A percentile compares a stretch with the other conserved stretches of the same genome.
Evolutionary conservation across 2,113 vertebrate species (phyloP).

Genomic region (Eretmochelys imbricata): DNA sequence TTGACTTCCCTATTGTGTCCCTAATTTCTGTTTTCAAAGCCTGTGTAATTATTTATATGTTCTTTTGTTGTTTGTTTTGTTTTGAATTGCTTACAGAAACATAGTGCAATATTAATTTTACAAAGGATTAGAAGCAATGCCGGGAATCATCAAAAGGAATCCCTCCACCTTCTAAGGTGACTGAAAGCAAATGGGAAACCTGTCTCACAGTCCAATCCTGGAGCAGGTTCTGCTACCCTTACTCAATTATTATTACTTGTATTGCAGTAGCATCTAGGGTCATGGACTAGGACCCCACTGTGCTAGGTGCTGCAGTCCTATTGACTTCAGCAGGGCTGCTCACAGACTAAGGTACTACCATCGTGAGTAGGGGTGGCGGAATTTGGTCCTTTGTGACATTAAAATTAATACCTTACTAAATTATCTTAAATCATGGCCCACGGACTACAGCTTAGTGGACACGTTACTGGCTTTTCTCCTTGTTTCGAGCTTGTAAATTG

Average conservation of each 20-base stretch:
- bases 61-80: background rate
- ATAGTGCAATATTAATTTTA: background rate
- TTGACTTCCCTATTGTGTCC: background rate
- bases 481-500: conserved; percentile 26
- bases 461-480: background rate
- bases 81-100: background rate
- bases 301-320: background rate
- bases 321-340: background rate
- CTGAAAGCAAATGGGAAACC: conserved; percentile 2
- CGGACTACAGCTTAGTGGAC: background rate
- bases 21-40: background rate
- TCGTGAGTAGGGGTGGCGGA: background rate
- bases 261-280: background rate
- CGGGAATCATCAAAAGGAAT: background rate
- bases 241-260: background rate
- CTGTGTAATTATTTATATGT: background rate
- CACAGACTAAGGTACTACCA: conserved; percentile 15
- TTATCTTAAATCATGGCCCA: background rate
- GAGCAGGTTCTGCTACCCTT: background rate
- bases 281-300: background rate
- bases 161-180: background rate
- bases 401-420: conserved; percentile 60
- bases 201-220: background rate
- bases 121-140: background rate
- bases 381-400: conserved; percentile 46